Evolutionary conservation across 1,140 invertebrate genomes (phyloP), one percentile per base, ranked within the genome.

Genomic region (Drosophila melanica): DNA sequence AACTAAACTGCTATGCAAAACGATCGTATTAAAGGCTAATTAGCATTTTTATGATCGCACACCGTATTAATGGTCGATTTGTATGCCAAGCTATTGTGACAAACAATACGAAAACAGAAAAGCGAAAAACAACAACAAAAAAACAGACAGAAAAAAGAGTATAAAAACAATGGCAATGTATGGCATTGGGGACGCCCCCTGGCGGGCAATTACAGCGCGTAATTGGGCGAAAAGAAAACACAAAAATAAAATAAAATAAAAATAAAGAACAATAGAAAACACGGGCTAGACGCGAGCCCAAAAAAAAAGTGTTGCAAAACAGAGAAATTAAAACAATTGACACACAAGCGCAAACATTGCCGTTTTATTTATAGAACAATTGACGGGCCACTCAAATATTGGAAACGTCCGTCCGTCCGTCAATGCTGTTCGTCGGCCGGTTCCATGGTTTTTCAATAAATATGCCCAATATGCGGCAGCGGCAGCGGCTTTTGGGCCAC

Each of bases 281-380:
- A 5, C 35, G 11, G 18, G 50, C 27, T 44, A 9, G 16, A 18
- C 14, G 42, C 42, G 11, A 47, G 20, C 11, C 23, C 27, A 10
- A 42, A 68, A 10, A 42, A 68, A 55, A 45, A 59, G 53, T 66
- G 53, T 51, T 53, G 60, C 51, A 3, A 53, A 60, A 60, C 16
- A 65, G 72, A 73, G 39, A 81, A 86, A 79, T 82, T 73, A 54
- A 87, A 75, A 73, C 82, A 86, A 87, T 87, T 78, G 75, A 75
- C 30, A 54, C 65, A 69, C 59, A 50, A 63, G 63, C 59, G 54
- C 69, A 60, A 50, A 39, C 39, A 62, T 57, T 75, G 54, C 9
- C 45, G 47, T 18, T 79, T 82, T 86, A 86, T 86, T 89, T 89
- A 82, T 82, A 89, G 82, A 87, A 82, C 82, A 86, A 86, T 86